Conservation (phyloP, 1,140 invertebrate species). For the Notospermus geniculatus region DNA sequence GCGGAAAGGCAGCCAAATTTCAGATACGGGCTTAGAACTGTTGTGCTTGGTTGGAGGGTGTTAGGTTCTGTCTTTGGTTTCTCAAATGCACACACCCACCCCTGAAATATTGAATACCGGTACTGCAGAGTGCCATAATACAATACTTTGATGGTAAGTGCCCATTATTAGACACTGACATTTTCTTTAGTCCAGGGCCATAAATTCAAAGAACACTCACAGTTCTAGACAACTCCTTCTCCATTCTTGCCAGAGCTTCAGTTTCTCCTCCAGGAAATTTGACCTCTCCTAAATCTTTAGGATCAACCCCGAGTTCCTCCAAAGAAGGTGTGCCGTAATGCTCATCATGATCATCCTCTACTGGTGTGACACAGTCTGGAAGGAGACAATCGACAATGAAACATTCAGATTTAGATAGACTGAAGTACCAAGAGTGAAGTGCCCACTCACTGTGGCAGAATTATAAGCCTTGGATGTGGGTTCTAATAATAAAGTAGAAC, state of each 20-base stretch:
- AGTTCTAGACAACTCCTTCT: conserved; percentile 46
- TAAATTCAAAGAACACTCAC: too few relatives aligned
- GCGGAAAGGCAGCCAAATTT: conserved; percentile 85
- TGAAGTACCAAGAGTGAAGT: too few relatives aligned
- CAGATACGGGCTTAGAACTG: conserved; percentile 81
- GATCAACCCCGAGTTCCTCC: conserved; percentile 72
- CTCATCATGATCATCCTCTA: conserved; percentile 55
- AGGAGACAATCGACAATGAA: conserved; percentile 6
- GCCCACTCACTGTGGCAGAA: too few relatives aligned
- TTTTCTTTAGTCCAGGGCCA: too few relatives aligned
- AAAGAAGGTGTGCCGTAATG: conserved; percentile 79
- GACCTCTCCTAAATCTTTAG: conserved; percentile 65
- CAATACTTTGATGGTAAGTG: too few relatives aligned
- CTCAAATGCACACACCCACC: conserved; percentile 84
- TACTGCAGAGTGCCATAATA: too few relatives aligned
- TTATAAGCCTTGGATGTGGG: too few relatives aligned
- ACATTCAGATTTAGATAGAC: too few relatives aligned
- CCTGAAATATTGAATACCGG: conserved; percentile 59
- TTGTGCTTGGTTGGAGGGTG: conserved; percentile 72
- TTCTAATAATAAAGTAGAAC: too few relatives aligned
- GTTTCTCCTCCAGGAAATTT: conserved; percentile 81
- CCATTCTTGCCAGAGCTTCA: conserved; percentile 74
- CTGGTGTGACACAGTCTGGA: conserved; percentile 32
- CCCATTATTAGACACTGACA: too few relatives aligned
- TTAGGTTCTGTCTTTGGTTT: conserved; percentile 85